Conservation (phyloP, 2,113 vertebrate genomes). For the Odocoileus virginianus region DNA sequence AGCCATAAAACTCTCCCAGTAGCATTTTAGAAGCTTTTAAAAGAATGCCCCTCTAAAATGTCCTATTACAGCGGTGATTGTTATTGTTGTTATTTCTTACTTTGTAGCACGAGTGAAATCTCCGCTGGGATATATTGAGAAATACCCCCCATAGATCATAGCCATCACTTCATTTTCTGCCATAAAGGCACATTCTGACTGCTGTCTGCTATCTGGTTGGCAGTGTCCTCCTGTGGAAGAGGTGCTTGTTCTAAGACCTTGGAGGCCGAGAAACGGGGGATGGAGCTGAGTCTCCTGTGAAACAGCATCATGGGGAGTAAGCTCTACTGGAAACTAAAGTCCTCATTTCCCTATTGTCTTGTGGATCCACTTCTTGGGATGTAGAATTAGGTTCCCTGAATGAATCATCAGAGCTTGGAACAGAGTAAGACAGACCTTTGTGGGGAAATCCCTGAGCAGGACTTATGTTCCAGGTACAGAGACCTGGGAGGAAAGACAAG, state of each 20-base stretch:
- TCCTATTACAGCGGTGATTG: not conserved
- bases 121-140: not conserved
- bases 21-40: not conserved
- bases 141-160: not conserved
- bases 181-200: not conserved
- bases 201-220: not conserved
- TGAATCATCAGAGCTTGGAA: not conserved
- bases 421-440: not conserved
- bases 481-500: not conserved
- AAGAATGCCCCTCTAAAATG: not conserved
- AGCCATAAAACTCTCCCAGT: not conserved
- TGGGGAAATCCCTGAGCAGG: not conserved
- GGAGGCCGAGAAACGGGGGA: not conserved
- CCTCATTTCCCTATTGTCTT: not conserved
- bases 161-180: not conserved
- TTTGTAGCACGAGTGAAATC: not conserved
- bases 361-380: not conserved
- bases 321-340: not conserved
- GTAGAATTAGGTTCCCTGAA: not conserved
- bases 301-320: not conserved
- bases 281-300: not conserved
- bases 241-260: not conserved
- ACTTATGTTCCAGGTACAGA: not conserved
- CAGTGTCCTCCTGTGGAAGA: not conserved
- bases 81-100: conserved; percentile 27